Conservation (phyloP, 2,888 invertebrate species). For the Aphelenchoides bicaudatus region DNA sequence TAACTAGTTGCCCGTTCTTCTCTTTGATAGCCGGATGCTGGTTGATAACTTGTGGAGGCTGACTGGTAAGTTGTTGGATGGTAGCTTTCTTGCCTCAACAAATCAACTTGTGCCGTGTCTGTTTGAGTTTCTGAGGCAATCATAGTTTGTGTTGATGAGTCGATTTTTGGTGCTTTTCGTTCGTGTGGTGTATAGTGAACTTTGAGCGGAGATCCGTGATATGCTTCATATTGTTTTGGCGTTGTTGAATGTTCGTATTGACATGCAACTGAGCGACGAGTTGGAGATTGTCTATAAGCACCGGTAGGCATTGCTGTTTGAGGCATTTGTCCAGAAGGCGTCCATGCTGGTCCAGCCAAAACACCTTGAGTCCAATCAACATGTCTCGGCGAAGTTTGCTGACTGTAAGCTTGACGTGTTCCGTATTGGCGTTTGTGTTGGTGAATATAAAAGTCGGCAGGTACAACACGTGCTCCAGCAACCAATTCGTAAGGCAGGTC, state of each 20-base stretch:
- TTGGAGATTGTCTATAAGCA: slow-evolving; percentile 5
- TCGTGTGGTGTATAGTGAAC: slow-evolving; percentile 14
- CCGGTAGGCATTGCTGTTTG: neutral
- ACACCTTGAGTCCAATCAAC: too few species aligned
- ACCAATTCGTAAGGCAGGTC: slow-evolving; percentile 55
- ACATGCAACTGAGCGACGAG: slow-evolving; percentile 26
- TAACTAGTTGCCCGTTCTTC: neutral
- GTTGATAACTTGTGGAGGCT: too few species aligned
- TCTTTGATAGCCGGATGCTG: too few species aligned
- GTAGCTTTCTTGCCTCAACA: neutral
- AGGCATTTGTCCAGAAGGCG: too few species aligned
- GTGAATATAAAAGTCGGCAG: slow-evolving; percentile 18
- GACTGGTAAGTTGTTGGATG: neutral
- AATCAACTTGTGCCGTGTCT: neutral
- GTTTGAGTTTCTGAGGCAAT: slow-evolving; percentile 24
- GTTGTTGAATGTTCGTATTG: slow-evolving; percentile 24
- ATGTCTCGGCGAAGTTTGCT: neutral
- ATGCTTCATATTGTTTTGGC: neutral
- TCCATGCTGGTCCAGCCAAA: too few species aligned
- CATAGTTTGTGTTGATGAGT: slow-evolving; percentile 20
- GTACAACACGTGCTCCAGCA: slow-evolving; percentile 48
- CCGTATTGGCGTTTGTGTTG: slow-evolving; percentile 11
- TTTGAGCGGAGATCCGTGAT: slow-evolving; percentile 12
- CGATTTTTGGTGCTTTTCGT: slow-evolving; percentile 6
- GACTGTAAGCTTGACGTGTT: slow-evolving; percentile 13